Percentiles rank a stretch among this genome's conserved stretches.
These are phyloP conservation scores for Delia radicum DNA, from an alignment of 1,140 invertebrate genomes.

Conservation along the genomic window DNA sequence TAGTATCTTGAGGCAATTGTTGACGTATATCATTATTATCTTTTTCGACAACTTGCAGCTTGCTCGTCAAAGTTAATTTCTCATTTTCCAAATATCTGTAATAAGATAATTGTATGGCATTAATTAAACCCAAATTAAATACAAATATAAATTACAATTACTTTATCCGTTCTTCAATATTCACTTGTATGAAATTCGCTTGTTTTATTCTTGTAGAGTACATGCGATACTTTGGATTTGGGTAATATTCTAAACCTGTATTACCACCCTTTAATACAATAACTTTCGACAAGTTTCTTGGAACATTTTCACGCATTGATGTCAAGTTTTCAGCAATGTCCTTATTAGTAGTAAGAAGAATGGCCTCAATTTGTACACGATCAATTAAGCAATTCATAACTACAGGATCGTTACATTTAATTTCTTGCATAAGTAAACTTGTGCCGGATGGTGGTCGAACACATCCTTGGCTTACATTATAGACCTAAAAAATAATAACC, in stretches of 20 bases:
- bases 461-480: slow-evolving; percentile 64
- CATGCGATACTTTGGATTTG: slow-evolving; percentile 67
- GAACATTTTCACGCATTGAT: slow-evolving; percentile 63
- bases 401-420: slow-evolving; percentile 73
- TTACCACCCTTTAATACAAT: slow-evolving; percentile 64
- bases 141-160: slow-evolving; percentile 38
- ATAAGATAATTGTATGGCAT: neutral
- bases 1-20: neutral
- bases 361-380: slow-evolving; percentile 68
- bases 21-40: slow-evolving; percentile 9
- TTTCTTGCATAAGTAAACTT: slow-evolving; percentile 56
- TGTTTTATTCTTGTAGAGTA: slow-evolving; percentile 60
- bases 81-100: slow-evolving; percentile 36
- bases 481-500: slow-evolving; percentile 50
- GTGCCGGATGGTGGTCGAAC: slow-evolving; percentile 53
- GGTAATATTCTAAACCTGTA: slow-evolving; percentile 35
- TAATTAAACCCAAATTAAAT: neutral
- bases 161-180: slow-evolving; percentile 62
- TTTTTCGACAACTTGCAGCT: slow-evolving; percentile 4
- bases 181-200: slow-evolving; percentile 64
- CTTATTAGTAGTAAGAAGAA: slow-evolving; percentile 64
- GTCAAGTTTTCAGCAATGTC: slow-evolving; percentile 66
- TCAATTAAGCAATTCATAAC: slow-evolving; percentile 86
- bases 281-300: slow-evolving; percentile 64
- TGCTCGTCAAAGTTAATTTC: slow-evolving; percentile 23